Base-by-base conservation (phyloP, 2,113 vertebrate genomes). In the Vulpes ferrilata region DNA sequence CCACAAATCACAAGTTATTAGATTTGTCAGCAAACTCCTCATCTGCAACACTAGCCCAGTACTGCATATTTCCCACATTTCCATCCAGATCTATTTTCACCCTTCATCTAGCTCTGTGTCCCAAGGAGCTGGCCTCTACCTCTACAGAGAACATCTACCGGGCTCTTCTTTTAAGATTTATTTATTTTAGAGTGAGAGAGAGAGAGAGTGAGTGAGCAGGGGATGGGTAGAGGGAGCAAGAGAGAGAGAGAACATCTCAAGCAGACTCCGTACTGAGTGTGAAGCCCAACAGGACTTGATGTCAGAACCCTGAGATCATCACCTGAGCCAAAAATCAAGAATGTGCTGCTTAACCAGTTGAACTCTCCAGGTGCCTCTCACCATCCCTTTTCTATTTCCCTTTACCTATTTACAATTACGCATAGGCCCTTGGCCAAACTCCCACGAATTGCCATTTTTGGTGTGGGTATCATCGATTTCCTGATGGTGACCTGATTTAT, bases 171-270 rank as follows among this genome's bases (percentile, higher is more conserved):
- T 55, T 15, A 35, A 35, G 32, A 35, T 69, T 69, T 69, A 69
- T 35, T 69, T 69, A 69, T 69, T 20, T 35, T 69, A 69, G 32
- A 69, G 67, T 19, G 3, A 23, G 17, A 20, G 17, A 35, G 17
- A 4, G 32, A 69, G 67, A 35, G 3, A 23, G 32, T 0, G 17
- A 35, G 17, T 0, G 10, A 35, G 10, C 9, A 10, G 17, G 3
- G 32, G 67, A 7, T 69, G 7, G 16, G 32, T 6, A 35, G 67
- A 8, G 32, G 16, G 7, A 69, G 43, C 43, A 43, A 43, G 32
- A 19, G 67, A 17, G 65, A 69, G 67, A 69, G 32, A 69, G 8
- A 35, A 17, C n/a, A 69, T 35, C 67, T 20, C 32, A 69, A 16
- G 67, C 16, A n/a, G 32, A 69, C 67, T 69, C n/a, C 32, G 8